Conservation (phyloP, 2,113 vertebrate species). For the Podiceps cristatus region DNA sequence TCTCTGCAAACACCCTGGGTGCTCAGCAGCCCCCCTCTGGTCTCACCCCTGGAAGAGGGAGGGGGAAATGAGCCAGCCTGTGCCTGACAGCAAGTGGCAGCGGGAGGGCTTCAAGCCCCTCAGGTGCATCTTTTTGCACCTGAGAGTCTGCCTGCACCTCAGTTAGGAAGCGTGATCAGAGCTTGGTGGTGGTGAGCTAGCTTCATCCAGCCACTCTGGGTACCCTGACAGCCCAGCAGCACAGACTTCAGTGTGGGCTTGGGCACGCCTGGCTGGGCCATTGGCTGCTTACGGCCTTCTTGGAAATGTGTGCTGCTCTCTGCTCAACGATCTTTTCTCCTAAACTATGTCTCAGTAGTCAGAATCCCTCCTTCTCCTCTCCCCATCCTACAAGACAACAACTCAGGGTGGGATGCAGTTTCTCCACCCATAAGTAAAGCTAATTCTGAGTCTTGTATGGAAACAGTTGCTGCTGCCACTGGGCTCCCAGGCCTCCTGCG, state of each 20-base stretch:
- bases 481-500: not conserved
- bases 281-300: not conserved
- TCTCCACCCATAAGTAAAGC: not conserved
- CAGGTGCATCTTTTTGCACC: not conserved
- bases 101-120: not conserved
- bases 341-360: not conserved
- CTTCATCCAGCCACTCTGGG: rapidly evolving
- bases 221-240: rapidly evolving
- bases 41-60: not conserved
- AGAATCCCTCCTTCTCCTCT: not conserved
- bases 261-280: rapidly evolving
- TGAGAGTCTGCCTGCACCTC: not conserved
- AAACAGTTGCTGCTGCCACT: not conserved
- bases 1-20: rapidly evolving
- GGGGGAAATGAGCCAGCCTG: not conserved
- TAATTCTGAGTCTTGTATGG: not conserved
- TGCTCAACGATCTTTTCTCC: not conserved
- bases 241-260: not conserved
- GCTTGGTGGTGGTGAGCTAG: not conserved
- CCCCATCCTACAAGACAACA: not conserved
- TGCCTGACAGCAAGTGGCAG: not conserved
- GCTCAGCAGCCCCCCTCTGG: rapidly evolving
- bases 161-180: not conserved
- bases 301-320: not conserved
- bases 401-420: not conserved